These are phyloP conservation scores for Apodemia zela DNA, from an alignment of 2,888 invertebrate species.

Conservation along the genomic window DNA sequence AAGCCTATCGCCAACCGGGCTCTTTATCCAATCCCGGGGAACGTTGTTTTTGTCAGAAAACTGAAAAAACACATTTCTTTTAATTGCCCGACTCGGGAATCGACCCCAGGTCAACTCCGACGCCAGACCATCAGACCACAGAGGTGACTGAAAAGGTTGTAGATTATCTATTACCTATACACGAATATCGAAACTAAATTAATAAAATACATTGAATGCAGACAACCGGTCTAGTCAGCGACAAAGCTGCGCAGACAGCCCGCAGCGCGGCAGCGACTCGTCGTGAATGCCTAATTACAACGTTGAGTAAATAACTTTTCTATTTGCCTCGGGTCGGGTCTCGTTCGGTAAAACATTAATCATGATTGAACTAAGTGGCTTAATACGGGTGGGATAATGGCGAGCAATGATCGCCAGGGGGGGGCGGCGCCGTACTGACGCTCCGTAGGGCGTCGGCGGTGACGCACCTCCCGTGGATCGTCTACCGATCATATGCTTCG, in stretches of 20 bases:
- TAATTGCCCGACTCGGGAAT: too few species aligned
- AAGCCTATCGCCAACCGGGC: too few species aligned
- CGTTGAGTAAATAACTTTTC: conserved; percentile 76
- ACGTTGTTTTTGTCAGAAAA: too few species aligned
- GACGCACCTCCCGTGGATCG: conserved; percentile 45
- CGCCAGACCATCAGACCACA: too few species aligned
- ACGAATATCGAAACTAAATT: conserved; percentile 40
- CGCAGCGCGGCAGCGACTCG: conserved; percentile 62
- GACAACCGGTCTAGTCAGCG: conserved; percentile 65
- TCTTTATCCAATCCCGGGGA: too few species aligned
- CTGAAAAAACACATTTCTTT: too few species aligned
- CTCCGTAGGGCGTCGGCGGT: conserved; percentile 54
- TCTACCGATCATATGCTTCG: conserved; percentile 19
- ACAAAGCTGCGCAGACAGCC: conserved; percentile 63
- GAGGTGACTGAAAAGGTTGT: too few species aligned
- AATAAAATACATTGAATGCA: conserved; percentile 49
- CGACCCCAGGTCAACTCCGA: too few species aligned
- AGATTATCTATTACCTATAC: conserved; percentile 23
- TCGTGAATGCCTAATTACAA: conserved; percentile 78
- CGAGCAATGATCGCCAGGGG: conserved; percentile 73
- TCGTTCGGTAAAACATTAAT: conserved; percentile 79
- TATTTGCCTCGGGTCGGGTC: conserved; percentile 72
- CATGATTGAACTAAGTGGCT: conserved; percentile 82
- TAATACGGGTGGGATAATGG: conserved; percentile 78
- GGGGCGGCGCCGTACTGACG: conserved; percentile 73